phyloP scores from a whole-genome alignment of 2,888 invertebrate species.

The Erebia palarica region DNA sequence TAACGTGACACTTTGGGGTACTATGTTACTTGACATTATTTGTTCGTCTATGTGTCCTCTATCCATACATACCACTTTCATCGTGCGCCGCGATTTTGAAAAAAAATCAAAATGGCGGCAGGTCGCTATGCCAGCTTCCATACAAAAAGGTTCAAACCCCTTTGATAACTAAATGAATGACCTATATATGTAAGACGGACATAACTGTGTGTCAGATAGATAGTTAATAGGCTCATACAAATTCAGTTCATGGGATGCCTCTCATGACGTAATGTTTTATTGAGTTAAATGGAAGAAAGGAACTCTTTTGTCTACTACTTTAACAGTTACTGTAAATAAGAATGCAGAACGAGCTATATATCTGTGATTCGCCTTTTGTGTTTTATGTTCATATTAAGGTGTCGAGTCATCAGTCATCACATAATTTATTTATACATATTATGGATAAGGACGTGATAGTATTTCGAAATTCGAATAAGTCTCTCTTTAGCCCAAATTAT shows the following conservation, averaged over 20 bases:
- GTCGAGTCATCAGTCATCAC: slow-evolving; percentile 16
- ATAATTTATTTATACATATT: slow-evolving; percentile 28
- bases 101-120: no score
- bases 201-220: slow-evolving; percentile 24
- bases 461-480: slow-evolving; percentile 1
- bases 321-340: slow-evolving; percentile 22
- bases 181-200: slow-evolving; percentile 20
- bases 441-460: slow-evolving; percentile 17
- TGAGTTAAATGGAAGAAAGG: slow-evolving; percentile 10
- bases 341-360: slow-evolving; percentile 45
- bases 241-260: slow-evolving; percentile 36
- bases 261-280: slow-evolving; percentile 29
- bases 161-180: background rate
- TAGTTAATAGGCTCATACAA: slow-evolving; percentile 34
- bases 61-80: no score
- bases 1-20: no score
- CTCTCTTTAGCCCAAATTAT: background rate
- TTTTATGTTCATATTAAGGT: background rate
- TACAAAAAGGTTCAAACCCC: no score
- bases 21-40: no score
- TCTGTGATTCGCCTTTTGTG: slow-evolving; percentile 35
- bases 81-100: no score
- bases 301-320: slow-evolving; percentile 28
- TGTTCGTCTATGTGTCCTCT: no score
- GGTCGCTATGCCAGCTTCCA: no score